Conservation (phyloP, 2,113 vertebrate species). For the Elachura formosa region DNA sequence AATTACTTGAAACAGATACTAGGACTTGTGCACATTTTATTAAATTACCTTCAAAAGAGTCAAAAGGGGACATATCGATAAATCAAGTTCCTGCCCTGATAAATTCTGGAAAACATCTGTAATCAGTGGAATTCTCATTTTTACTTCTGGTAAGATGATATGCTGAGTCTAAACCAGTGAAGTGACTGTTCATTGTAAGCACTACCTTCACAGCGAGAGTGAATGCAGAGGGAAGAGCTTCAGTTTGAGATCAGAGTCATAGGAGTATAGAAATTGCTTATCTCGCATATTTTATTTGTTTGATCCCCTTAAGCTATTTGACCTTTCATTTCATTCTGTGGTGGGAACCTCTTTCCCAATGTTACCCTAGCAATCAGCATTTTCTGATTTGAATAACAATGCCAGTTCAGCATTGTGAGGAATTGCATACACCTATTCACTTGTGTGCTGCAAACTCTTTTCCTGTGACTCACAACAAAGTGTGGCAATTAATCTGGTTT, state of each 20-base stretch:
- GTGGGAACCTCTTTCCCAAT: neutral
- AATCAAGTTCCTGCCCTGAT: neutral
- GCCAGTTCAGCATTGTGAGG: neutral
- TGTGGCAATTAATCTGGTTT: neutral
- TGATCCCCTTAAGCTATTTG: neutral
- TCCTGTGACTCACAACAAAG: neutral
- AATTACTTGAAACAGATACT: neutral
- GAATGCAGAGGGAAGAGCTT: neutral
- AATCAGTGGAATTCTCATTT: neutral
- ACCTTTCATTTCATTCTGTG: constrained; percentile 21
- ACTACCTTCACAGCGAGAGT: neutral
- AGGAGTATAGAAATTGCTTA: neutral
- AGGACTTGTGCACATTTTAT: neutral
- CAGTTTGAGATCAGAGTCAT: neutral
- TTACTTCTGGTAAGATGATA: neutral
- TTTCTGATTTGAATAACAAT: constrained; percentile 6
- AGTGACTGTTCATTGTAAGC: neutral
- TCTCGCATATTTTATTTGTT: neutral
- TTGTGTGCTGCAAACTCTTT: neutral
- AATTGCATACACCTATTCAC: neutral
- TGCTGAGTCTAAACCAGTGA: neutral
- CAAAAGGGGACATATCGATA: neutral
- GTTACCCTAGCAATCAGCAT: neutral
- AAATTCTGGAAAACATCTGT: neutral
- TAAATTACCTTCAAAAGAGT: neutral